Base-by-base conservation (phyloP, 2,113 vertebrate species). In the Zosterops japonicus region DNA sequence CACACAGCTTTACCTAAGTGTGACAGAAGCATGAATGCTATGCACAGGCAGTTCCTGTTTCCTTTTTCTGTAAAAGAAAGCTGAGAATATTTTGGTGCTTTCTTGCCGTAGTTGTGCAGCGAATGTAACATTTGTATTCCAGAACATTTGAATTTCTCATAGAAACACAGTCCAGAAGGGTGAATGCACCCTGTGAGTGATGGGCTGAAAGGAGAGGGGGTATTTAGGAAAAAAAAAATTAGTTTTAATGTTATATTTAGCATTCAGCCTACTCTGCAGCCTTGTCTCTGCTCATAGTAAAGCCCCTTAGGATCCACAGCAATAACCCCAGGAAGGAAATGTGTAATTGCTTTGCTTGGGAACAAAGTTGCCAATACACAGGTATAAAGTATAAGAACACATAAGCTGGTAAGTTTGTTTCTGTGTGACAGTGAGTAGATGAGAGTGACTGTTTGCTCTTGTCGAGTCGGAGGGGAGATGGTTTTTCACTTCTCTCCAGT, bases 1-100 rank as follows among this genome's bases (percentile, higher is more conserved):
- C 44, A 29, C 49, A 39, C 35, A 64, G 65, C 47, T 57, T 49
- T 82, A 55, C 64, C 57, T 44, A 2, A 50, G 60, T 0, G 0
- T 59, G 11, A n/a, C 2, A 50, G 67, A 25, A 61, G 33, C 31
- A 8, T 47, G 14, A 55, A 17, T 9, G 15, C 44, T 29, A 3
- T n/a, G 42, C n/a, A 47, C 12, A 17, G 41, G 27, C 57, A 75
- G 13, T 49, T 95, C 69, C 28, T 67, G 8, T 68, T 87, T 89
- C 67, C 57, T 82, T 49, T 49, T 46, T 63, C 29, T 68, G 31
- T 76, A 35, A 64, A 87, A 59, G 36, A 59, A 46, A 79, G 24
- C 49, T 83, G 77, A 85, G 49, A 22, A 9, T 44, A 16, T 77
- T 80, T 35, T 0, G 0, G 11, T 82, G 39, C 39, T 75, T 83